phyloP scores from a whole-genome alignment of 1,140 invertebrate species.

The Lerema accius region DNA sequence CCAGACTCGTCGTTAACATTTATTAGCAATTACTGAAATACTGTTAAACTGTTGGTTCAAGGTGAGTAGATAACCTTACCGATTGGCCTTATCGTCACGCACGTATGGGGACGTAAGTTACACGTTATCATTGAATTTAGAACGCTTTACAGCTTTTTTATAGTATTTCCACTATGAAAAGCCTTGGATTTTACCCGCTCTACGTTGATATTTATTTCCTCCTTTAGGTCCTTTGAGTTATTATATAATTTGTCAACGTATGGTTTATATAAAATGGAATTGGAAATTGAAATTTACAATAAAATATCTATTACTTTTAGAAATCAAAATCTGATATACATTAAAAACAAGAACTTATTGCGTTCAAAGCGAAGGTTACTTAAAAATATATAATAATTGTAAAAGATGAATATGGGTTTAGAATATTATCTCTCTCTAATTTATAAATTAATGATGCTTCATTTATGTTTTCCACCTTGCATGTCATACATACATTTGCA shows the following conservation, averaged over 20 bases:
- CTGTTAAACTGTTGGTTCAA: constrained; percentile 69
- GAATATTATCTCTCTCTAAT: too few species aligned
- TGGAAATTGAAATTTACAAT: too few species aligned
- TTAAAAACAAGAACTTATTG: too few species aligned
- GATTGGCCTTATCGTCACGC: constrained; percentile 66
- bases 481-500: not conserved
- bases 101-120: constrained; percentile 53
- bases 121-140: constrained; percentile 58
- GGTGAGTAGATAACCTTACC: constrained; percentile 64
- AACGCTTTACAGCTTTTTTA: constrained; percentile 47
- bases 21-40: constrained; percentile 61
- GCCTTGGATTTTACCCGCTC: constrained; percentile 41
- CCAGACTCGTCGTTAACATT: constrained; percentile 57
- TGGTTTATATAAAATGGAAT: too few species aligned
- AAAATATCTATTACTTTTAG: too few species aligned
- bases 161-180: constrained; percentile 32
- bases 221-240: not conserved
- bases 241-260: constrained; percentile 1
- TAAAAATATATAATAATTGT: too few species aligned
- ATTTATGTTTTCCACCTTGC: too few species aligned
- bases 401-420: too few species aligned
- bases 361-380: too few species aligned
- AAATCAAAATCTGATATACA: too few species aligned
- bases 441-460: too few species aligned
- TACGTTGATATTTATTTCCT: constrained; percentile 35